Evolutionary conservation across 2,888 invertebrate species (phyloP).

Genomic region (Dynastes grantii): DNA sequence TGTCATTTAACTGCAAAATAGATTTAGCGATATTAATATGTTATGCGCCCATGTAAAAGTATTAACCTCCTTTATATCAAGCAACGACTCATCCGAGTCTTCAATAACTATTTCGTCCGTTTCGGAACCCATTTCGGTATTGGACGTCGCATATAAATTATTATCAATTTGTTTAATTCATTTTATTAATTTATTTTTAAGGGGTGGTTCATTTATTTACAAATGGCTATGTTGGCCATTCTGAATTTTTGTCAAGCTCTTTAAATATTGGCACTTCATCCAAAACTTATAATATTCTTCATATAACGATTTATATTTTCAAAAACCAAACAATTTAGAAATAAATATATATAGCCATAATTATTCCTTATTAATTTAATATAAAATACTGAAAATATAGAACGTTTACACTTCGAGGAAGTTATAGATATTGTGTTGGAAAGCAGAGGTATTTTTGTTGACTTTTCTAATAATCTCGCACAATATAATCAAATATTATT

Average conservation of each 20-base stretch:
- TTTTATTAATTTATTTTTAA: constrained; percentile 48
- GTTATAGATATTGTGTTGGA: too few relatives aligned
- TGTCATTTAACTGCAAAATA: constrained; percentile 80
- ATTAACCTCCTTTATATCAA: constrained; percentile 67
- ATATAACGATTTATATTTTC: too few relatives aligned
- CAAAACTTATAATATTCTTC: too few relatives aligned
- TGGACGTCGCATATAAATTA: not conserved
- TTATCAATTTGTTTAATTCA: constrained; percentile 40
- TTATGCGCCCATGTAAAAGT: constrained; percentile 5
- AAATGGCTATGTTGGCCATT: constrained; percentile 40
- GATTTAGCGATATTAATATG: constrained; percentile 16
- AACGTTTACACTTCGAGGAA: too few relatives aligned
- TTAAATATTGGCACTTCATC: not conserved
- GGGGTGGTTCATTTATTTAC: constrained; percentile 53
- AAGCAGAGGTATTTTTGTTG: too few relatives aligned
- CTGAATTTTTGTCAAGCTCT: not conserved
- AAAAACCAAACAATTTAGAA: too few relatives aligned
- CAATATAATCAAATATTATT: too few relatives aligned
- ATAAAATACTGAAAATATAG: too few relatives aligned
- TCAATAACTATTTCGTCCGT: constrained; percentile 65
- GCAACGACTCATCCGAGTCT: constrained; percentile 67
- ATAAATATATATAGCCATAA: too few relatives aligned
- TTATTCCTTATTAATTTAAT: too few relatives aligned
- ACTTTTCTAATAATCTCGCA: too few relatives aligned
- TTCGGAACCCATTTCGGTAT: constrained; percentile 65